phyloP scores from a whole-genome alignment of 2,113 vertebrate species.

The Crotophaga sulcirostris region DNA sequence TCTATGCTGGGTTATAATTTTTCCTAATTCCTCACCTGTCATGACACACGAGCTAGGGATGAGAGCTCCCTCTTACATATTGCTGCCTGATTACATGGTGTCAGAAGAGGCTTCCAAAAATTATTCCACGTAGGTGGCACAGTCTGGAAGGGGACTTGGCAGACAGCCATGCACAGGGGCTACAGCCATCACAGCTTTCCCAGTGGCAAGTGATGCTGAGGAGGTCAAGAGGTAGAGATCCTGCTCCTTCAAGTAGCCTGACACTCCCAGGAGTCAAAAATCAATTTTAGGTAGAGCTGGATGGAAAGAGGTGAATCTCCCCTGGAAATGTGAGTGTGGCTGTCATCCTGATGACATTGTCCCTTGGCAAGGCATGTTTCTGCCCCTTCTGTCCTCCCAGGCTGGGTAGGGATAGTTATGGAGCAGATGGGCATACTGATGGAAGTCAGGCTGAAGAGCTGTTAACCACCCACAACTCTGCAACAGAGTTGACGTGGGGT shows the following conservation, averaged over 20 bases:
- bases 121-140: not conserved
- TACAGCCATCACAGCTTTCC: not conserved
- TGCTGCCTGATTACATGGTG: conserved; percentile 40
- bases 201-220: fast-evolving
- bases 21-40: conserved; percentile 50
- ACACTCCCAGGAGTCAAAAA: not conserved
- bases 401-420: not conserved
- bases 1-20: conserved; percentile 48
- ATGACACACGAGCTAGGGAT: not conserved
- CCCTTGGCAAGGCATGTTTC: not conserved
- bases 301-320: not conserved
- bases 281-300: not conserved
- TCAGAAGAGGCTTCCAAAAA: conserved; percentile 40
- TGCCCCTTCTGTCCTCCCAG: not conserved
- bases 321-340: not conserved
- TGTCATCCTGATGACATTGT: not conserved
- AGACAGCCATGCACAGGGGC: not conserved
- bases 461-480: not conserved
- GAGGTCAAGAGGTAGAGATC: not conserved
- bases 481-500: not conserved
- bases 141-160: not conserved
- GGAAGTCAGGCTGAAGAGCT: not conserved
- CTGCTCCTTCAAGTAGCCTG: fast-evolving
- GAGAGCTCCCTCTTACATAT: conserved; percentile 44
- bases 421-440: fast-evolving